A percentile compares a stretch with the other conserved stretches of the same genome.
Evolutionary conservation across 2,797 vertebrate species (phyloP).

Genomic region (Tokudaia muenninki): DNA sequence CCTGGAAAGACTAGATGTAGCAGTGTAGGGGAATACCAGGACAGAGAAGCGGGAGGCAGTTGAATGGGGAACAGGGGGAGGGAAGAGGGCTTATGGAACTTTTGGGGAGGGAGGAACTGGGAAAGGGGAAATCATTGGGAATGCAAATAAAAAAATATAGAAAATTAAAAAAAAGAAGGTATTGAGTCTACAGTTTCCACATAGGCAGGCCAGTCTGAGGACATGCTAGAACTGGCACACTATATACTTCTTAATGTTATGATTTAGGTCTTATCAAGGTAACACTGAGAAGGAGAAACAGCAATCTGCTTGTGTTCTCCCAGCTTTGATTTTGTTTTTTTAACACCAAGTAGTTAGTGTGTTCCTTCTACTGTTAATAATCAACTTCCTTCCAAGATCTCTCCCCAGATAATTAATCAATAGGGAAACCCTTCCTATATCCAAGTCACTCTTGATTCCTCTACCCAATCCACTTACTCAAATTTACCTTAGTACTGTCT

Average conservation of each 20-base stretch:
- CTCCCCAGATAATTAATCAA: background rate
- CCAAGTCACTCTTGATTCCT: background rate
- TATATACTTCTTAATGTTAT: background rate
- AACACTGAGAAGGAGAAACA: background rate
- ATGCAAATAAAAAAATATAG: too few relatives aligned
- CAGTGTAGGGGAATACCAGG: too few relatives aligned
- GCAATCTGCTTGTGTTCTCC: background rate
- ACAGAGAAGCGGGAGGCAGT: too few relatives aligned
- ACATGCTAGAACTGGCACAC: background rate
- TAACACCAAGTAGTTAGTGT: background rate
- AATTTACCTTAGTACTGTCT: background rate
- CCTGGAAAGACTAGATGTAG: too few relatives aligned
- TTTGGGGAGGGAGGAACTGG: too few relatives aligned
- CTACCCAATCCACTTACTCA: background rate
- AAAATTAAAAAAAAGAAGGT: background rate
- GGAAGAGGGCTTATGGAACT: too few relatives aligned
- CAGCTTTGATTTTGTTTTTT: slow-evolving; percentile 29
- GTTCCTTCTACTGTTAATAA: background rate
- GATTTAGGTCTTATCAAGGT: background rate
- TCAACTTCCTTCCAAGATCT: slow-evolving; percentile 36
- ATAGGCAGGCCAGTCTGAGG: background rate
- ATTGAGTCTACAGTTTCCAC: background rate
- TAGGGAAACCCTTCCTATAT: background rate
- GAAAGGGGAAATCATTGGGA: too few relatives aligned
- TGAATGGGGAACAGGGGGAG: too few relatives aligned